A percentile compares a stretch with the other conserved stretches of the same genome.
phyloP scores from a whole-genome alignment of 1,140 invertebrate genomes.

The Drosophila rhopaloa region DNA sequence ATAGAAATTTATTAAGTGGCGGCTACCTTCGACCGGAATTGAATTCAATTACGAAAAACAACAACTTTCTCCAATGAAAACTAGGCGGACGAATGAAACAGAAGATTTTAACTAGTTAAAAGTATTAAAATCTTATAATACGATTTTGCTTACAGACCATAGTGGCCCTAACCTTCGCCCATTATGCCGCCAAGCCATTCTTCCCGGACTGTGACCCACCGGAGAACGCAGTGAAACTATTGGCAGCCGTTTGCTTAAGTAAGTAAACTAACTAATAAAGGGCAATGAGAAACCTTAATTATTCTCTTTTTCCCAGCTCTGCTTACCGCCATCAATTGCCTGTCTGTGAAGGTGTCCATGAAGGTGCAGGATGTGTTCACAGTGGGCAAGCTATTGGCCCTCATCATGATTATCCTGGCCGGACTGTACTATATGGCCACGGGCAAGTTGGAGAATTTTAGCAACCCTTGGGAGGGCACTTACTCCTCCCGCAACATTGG shows the following conservation, averaged over 20 bases:
- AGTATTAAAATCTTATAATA: background rate
- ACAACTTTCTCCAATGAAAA: slow-evolving; percentile 43
- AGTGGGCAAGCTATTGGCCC: slow-evolving; percentile 93
- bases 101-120: background rate
- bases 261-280: slow-evolving; percentile 84
- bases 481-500: slow-evolving; percentile 88
- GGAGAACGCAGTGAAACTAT: slow-evolving; percentile 87
- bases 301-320: slow-evolving; percentile 87
- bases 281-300: background rate
- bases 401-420: slow-evolving; percentile 92
- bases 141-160: slow-evolving; percentile 87
- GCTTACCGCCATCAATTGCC: slow-evolving; percentile 94
- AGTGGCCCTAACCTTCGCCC: slow-evolving; percentile 92
- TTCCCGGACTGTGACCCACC: slow-evolving; percentile 90
- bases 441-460: slow-evolving; percentile 90
- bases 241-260: slow-evolving; percentile 92
- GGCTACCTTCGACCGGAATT: slow-evolving; percentile 53
- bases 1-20: slow-evolving; percentile 44
- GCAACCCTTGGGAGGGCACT: slow-evolving; percentile 89
- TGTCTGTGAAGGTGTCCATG: slow-evolving; percentile 95
- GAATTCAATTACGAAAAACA: slow-evolving; percentile 33
- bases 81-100: background rate
- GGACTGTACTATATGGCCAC: slow-evolving; percentile 90
- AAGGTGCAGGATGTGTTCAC: slow-evolving; percentile 96
- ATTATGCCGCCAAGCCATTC: slow-evolving; percentile 93